A percentile compares a stretch with the other conserved stretches of the same genome.
phyloP scores from a whole-genome alignment of 2,888 invertebrate species.

The Epinotia demarniana region DNA sequence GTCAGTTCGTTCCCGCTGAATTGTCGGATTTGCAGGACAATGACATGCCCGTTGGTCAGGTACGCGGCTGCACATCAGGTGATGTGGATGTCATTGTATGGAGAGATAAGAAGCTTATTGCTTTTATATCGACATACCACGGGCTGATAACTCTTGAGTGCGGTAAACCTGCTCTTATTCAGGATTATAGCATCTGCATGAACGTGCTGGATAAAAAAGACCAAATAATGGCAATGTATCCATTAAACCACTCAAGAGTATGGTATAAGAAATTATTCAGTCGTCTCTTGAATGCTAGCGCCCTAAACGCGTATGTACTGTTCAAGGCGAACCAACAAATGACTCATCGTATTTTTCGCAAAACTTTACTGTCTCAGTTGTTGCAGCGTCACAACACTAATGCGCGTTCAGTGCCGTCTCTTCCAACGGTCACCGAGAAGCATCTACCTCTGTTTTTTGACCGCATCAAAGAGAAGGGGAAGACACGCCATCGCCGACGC shows the following conservation, averaged over 20 bases:
- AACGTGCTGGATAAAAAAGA: slow-evolving; percentile 19
- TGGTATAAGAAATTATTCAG: slow-evolving; percentile 23
- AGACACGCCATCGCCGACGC: too few species aligned
- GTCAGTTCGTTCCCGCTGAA: slow-evolving; percentile 49
- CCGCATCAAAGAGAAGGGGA: neutral
- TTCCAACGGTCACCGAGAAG: neutral
- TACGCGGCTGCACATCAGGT: slow-evolving; percentile 19
- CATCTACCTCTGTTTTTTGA: neutral
- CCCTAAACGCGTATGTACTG: neutral
- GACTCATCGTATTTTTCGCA: neutral
- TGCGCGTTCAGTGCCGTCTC: neutral
- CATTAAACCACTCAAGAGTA: neutral
- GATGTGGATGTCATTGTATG: slow-evolving; percentile 21
- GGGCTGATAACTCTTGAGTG: neutral
- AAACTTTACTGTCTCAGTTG: slow-evolving; percentile 1
- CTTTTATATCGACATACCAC: slow-evolving; percentile 27
- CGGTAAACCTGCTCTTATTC: slow-evolving; percentile 1
- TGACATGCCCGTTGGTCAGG: slow-evolving; percentile 7
- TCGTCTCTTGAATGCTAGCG: slow-evolving; percentile 17
- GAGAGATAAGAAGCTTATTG: slow-evolving; percentile 16
- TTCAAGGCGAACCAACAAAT: neutral
- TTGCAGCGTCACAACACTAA: neutral
- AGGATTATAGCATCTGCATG: slow-evolving; percentile 17
- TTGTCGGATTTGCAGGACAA: neutral
- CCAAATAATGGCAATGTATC: slow-evolving; percentile 6